phyloP scores from a whole-genome alignment of 2,888 invertebrate genomes.

The Exephanes ischioxanthus region DNA sequence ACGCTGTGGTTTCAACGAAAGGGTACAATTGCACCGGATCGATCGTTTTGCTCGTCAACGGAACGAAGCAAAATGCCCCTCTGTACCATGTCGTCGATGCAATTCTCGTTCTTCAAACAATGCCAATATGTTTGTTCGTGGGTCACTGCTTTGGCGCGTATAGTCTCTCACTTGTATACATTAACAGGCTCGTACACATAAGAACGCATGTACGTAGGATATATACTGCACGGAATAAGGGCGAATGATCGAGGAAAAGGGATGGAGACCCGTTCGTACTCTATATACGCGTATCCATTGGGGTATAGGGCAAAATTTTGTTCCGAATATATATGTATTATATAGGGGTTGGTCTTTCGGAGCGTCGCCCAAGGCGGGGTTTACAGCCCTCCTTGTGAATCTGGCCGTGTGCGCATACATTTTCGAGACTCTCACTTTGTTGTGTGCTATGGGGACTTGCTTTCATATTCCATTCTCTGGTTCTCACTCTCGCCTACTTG shows the following conservation, averaged over 20 bases:
- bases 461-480: conserved; percentile 59
- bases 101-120: conserved; percentile 82
- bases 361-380: conserved; percentile 83
- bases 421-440: conserved; percentile 77
- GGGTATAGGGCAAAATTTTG: conserved; percentile 72
- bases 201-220: neutral
- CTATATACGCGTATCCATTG: conserved; percentile 16
- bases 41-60: conserved; percentile 63
- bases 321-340: conserved; percentile 59
- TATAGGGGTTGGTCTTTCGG: conserved; percentile 72
- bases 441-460: conserved; percentile 37
- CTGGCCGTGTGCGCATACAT: conserved; percentile 84
- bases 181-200: conserved; percentile 11
- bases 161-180: conserved; percentile 33
- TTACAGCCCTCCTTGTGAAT: conserved; percentile 85
- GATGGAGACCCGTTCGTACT: conserved; percentile 44
- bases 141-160: conserved; percentile 80
- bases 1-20: conserved; percentile 63
- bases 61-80: conserved; percentile 32
- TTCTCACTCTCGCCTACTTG: conserved; percentile 61
- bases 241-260: conserved; percentile 54
- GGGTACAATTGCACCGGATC: conserved; percentile 61
- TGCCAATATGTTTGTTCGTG: conserved; percentile 82
- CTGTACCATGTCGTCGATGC: conserved; percentile 50
- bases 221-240: conserved; percentile 32